Conservation (phyloP, 2,888 invertebrate genomes). For the Rhodophaea formosa region DNA sequence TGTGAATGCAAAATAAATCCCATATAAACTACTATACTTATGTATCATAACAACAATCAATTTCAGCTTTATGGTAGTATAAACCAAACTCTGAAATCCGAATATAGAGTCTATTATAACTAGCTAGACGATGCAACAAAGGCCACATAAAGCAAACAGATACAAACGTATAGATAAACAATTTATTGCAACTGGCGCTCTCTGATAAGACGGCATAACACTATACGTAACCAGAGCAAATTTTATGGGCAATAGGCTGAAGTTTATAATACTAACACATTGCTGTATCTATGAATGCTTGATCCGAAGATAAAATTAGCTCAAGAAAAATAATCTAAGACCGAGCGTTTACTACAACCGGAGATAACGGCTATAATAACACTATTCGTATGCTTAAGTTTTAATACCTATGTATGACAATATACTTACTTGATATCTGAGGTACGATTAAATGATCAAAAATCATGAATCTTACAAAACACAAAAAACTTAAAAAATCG, state of each 20-base stretch:
- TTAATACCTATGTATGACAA: too few species aligned
- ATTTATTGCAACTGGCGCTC: conserved; percentile 31
- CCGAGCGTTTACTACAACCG: too few species aligned
- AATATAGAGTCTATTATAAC: background rate
- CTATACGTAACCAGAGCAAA: conserved; percentile 32
- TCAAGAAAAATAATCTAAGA: too few species aligned
- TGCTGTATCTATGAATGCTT: conserved; percentile 25
- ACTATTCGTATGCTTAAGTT: too few species aligned
- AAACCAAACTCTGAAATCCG: background rate
- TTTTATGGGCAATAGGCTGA: conserved; percentile 43
- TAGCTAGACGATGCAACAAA: conserved; percentile 1
- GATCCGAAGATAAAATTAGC: conserved; percentile 21
- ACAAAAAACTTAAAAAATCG: too few species aligned
- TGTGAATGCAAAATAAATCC: too few species aligned
- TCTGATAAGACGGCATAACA: conserved; percentile 34
- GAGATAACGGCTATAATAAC: too few species aligned
- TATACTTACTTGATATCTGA: too few species aligned
- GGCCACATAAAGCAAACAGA: conserved; percentile 13
- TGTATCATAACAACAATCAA: background rate
- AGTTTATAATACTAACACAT: conserved; percentile 38
- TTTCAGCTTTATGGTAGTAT: background rate
- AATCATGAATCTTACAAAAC: too few species aligned
- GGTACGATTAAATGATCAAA: too few species aligned
- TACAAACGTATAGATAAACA: conserved; percentile 28
- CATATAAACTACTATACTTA: background rate